Conservation (phyloP, 2,888 invertebrate genomes). For the Atethmia centrago region DNA sequence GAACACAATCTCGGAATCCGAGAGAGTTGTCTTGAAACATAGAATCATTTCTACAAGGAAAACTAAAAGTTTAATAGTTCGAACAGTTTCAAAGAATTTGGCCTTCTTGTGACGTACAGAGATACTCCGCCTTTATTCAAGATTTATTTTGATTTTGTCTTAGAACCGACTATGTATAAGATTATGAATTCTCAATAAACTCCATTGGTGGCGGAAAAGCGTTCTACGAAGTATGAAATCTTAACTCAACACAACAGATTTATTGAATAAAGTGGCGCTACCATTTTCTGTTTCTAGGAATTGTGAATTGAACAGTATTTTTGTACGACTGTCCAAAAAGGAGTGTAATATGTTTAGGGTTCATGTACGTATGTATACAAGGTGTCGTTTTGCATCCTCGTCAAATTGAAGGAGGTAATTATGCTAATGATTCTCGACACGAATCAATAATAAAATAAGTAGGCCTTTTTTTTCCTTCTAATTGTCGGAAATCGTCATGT, state of each 20-base stretch:
- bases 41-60: conserved; percentile 52
- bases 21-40: not conserved
- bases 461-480: no score
- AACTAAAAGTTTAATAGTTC: conserved; percentile 42
- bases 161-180: conserved; percentile 51
- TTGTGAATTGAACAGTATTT: conserved; percentile 16
- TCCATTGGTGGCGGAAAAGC: conserved; percentile 53
- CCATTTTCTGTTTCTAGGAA: conserved; percentile 48
- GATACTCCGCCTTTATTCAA: conserved; percentile 40
- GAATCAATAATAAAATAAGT: no score
- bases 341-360: no score
- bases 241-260: conserved; percentile 49
- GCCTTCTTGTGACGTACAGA: conserved; percentile 34
- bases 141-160: conserved; percentile 50
- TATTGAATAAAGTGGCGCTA: conserved; percentile 46
- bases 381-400: no score
- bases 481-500: no score
- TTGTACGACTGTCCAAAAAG: no score
- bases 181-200: conserved; percentile 61
- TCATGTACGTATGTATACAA: no score
- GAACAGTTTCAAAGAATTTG: conserved; percentile 50
- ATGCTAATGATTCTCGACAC: no score
- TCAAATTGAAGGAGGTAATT: no score
- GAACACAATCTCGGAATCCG: conserved; percentile 18
- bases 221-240: conserved; percentile 55